A percentile compares a stretch with the other conserved stretches of the same genome.
Conservation (phyloP, 2,888 invertebrate species). For the Altica lythri region DNA sequence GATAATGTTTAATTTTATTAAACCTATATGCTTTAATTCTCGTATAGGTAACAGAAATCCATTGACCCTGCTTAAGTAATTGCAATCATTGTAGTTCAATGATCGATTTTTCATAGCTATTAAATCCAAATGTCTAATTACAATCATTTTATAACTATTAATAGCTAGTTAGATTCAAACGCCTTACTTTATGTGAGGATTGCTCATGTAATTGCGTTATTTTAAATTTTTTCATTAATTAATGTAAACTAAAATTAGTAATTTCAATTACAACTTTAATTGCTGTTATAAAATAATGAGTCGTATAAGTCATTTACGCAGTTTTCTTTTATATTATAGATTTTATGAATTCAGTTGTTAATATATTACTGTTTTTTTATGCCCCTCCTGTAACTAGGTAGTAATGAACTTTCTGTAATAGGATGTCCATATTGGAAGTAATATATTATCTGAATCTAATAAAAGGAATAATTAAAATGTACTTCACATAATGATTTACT, state of each 20-base stretch:
- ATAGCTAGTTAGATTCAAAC: background rate
- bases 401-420: slow-evolving; percentile 7
- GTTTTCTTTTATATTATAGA: background rate
- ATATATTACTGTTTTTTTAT: background rate
- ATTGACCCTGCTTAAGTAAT: background rate
- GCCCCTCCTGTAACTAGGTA: slow-evolving; percentile 7
- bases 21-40: no score
- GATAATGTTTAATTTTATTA: no score
- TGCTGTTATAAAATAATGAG: background rate
- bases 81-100: background rate
- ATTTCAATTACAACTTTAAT: background rate
- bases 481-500: slow-evolving; percentile 13
- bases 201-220: background rate
- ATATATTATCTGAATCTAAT: slow-evolving; percentile 15
- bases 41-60: background rate
- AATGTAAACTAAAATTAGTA: background rate
- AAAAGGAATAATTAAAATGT: slow-evolving; percentile 16
- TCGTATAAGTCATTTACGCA: background rate
- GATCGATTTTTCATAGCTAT: background rate
- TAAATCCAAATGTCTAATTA: slow-evolving; percentile 1
- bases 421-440: slow-evolving; percentile 6
- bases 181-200: background rate
- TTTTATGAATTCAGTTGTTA: background rate
- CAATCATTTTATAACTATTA: background rate
- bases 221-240: background rate